Percentiles rank a stretch among this genome's conserved stretches.
These are phyloP conservation scores for Agrochola lota DNA, from an alignment of 2,888 invertebrate species.

Conservation along the genomic window DNA sequence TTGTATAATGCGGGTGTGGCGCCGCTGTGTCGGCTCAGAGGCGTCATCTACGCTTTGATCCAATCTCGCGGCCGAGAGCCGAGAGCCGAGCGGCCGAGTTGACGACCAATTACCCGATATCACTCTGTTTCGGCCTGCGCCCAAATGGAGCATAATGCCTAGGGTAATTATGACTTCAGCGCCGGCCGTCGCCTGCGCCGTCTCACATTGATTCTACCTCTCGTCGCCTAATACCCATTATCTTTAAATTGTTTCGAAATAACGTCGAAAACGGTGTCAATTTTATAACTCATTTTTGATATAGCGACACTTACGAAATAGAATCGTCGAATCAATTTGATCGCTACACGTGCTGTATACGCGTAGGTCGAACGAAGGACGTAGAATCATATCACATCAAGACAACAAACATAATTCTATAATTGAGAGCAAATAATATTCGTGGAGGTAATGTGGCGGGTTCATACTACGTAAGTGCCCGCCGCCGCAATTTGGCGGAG, in stretches of 20 bases:
- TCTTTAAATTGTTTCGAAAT: slow-evolving; percentile 81
- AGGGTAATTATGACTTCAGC: slow-evolving; percentile 89
- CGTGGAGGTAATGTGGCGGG: slow-evolving; percentile 69
- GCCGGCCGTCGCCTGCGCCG: slow-evolving; percentile 67
- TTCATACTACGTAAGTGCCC: slow-evolving; percentile 73
- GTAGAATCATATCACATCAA: slow-evolving; percentile 55
- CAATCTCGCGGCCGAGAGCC: slow-evolving; percentile 79
- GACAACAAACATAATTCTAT: slow-evolving; percentile 69
- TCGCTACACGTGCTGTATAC: slow-evolving; percentile 47
- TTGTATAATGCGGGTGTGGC: slow-evolving; percentile 87
- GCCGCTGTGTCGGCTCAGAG: slow-evolving; percentile 83
- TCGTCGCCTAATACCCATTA: slow-evolving; percentile 81
- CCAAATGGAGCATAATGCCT: slow-evolving; percentile 90
- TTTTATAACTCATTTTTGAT: slow-evolving; percentile 70
- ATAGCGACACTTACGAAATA: slow-evolving; percentile 62
- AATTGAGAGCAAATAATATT: slow-evolving; percentile 76
- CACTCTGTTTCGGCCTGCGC: slow-evolving; percentile 86
- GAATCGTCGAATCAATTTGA: slow-evolving; percentile 65
- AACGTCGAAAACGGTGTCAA: slow-evolving; percentile 74
- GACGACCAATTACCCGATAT: slow-evolving; percentile 90
- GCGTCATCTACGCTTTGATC: slow-evolving; percentile 87
- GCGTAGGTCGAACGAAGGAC: slow-evolving; percentile 42
- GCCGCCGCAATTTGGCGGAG: slow-evolving; percentile 81
- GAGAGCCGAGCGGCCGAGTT: slow-evolving; percentile 74
- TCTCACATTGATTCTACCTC: slow-evolving; percentile 77